Percentiles rank a stretch among this genome's conserved stretches.
These are phyloP conservation scores for Allolobophora icterica DNA, from an alignment of 2,888 invertebrate genomes.

Conservation along the genomic window DNA sequence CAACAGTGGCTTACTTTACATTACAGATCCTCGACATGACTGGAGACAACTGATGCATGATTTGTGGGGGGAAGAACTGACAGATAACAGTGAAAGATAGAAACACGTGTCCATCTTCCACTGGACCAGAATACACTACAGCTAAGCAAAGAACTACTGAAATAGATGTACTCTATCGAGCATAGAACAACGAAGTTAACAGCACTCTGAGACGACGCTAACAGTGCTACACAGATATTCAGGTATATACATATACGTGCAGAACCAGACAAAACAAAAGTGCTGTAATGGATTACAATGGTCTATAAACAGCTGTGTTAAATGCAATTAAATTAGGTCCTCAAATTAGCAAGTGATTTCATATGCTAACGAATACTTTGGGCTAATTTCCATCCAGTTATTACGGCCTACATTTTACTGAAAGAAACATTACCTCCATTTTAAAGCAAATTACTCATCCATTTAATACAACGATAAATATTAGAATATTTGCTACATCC, in stretches of 20 bases:
- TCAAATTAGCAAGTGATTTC: neutral
- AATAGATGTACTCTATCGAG: neutral
- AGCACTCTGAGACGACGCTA: neutral
- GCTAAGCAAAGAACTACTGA: neutral
- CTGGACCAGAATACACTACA: neutral
- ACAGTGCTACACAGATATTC: neutral
- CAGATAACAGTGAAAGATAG: neutral
- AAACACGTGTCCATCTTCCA: neutral
- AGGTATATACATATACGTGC: neutral
- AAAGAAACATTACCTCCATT: neutral
- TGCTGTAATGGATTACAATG: neutral
- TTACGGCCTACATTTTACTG: neutral
- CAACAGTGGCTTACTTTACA: neutral
- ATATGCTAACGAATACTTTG: neutral
- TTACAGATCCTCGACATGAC: neutral
- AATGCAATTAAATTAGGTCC: neutral
- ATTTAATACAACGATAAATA: conserved; percentile 3
- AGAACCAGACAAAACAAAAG: neutral
- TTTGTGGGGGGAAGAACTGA: neutral
- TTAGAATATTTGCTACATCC: neutral
- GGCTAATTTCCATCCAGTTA: neutral
- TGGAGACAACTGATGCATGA: neutral
- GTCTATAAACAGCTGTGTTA: neutral
- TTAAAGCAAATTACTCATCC: neutral
- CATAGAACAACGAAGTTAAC: neutral